Evolutionary conservation across 2,888 invertebrate species (phyloP).

Genomic region (Barypeithes pellucidus): DNA sequence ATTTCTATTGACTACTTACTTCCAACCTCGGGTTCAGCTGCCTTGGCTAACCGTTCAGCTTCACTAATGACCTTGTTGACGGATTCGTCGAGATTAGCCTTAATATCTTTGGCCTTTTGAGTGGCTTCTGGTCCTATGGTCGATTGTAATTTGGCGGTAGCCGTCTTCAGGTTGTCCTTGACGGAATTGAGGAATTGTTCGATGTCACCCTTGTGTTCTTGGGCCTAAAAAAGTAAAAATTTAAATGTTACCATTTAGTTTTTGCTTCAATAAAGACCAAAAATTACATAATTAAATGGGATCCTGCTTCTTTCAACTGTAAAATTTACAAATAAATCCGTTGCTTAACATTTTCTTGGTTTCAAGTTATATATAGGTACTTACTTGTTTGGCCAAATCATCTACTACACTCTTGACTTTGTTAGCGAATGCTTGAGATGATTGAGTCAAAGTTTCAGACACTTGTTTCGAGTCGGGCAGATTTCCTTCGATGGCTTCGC

Average conservation of each 20-base stretch:
- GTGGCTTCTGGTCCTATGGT: slow-evolving; percentile 64
- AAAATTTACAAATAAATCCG: too few species aligned
- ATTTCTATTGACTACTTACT: slow-evolving; percentile 62
- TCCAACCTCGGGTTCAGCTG: slow-evolving; percentile 64
- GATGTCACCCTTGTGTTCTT: slow-evolving; percentile 61
- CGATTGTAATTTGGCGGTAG: slow-evolving; percentile 61
- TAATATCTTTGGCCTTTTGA: slow-evolving; percentile 64
- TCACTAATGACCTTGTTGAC: slow-evolving; percentile 63
- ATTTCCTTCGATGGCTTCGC: slow-evolving; percentile 59
- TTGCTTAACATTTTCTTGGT: too few species aligned
- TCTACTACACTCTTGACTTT: slow-evolving; percentile 62
- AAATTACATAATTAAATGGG: too few species aligned
- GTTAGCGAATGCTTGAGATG: slow-evolving; percentile 63
- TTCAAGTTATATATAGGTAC: slow-evolving; percentile 36
- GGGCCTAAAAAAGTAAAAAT: slow-evolving; percentile 50
- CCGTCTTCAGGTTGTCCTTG: slow-evolving; percentile 61
- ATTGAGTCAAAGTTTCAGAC: slow-evolving; percentile 60
- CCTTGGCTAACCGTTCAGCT: slow-evolving; percentile 64
- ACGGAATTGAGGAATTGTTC: slow-evolving; percentile 63
- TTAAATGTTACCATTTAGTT: background rate
- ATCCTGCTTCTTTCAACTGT: too few species aligned
- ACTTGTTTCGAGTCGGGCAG: slow-evolving; percentile 63
- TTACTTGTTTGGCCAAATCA: slow-evolving; percentile 64
- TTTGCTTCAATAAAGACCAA: too few species aligned
- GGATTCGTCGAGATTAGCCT: slow-evolving; percentile 63